phyloP scores from a whole-genome alignment of 2,888 invertebrate genomes.

The Yponomeuta malinellus region DNA sequence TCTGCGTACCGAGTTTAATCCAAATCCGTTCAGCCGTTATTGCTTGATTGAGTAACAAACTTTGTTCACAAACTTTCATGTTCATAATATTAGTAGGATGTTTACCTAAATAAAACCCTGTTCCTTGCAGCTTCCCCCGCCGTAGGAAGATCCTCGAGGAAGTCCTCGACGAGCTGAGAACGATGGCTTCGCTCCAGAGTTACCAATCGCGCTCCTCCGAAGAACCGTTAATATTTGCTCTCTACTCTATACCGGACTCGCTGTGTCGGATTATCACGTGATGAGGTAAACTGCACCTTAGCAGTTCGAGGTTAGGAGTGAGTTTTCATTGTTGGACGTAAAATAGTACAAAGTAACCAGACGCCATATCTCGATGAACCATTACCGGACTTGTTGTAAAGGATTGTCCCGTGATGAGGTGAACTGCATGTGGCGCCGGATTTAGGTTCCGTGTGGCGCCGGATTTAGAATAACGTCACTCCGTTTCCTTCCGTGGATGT shows the following conservation, averaged over 20 bases:
- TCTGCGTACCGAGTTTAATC: too few species aligned
- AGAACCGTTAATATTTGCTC: slow-evolving; percentile 51
- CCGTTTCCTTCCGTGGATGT: too few species aligned
- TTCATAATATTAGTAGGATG: too few species aligned
- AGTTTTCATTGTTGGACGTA: not conserved
- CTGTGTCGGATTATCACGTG: slow-evolving; percentile 42
- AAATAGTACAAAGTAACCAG: not conserved
- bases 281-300: slow-evolving; percentile 19
- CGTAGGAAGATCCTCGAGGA: slow-evolving; percentile 52
- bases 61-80: too few species aligned
- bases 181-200: slow-evolving; percentile 27
- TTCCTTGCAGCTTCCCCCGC: slow-evolving; percentile 43
- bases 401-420: too few species aligned
- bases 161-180: slow-evolving; percentile 40
- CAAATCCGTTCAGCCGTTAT: too few species aligned
- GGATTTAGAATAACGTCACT: too few species aligned
- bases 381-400: not conserved
- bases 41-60: too few species aligned
- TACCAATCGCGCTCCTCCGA: slow-evolving; percentile 43
- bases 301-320: not conserved
- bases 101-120: not conserved
- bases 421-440: too few species aligned
- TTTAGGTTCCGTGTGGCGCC: too few species aligned
- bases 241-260: slow-evolving; percentile 60
- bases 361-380: not conserved